Conservation (phyloP, 2,888 invertebrate species). For the Melolontha melolontha region DNA sequence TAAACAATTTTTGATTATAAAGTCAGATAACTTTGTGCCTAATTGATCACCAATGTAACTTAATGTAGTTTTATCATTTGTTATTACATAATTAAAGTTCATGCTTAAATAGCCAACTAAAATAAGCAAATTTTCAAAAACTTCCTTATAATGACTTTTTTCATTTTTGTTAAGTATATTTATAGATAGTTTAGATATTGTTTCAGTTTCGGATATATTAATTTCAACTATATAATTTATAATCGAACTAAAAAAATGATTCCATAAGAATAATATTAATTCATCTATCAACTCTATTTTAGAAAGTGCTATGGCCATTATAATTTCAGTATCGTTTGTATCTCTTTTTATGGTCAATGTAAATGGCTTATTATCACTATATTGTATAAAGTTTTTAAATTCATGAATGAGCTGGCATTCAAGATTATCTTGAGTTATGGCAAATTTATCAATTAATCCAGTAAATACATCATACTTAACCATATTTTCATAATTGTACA, state of each 20-base stretch:
- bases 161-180: constrained; percentile 63
- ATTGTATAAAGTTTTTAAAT: constrained; percentile 68
- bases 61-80: constrained; percentile 66
- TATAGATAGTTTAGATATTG: constrained; percentile 55
- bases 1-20: constrained; percentile 80
- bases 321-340: constrained; percentile 64
- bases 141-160: constrained; percentile 68
- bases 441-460: constrained; percentile 18
- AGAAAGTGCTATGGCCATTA: constrained; percentile 58
- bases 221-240: constrained; percentile 68
- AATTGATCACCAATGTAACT: constrained; percentile 70
- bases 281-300: constrained; percentile 65
- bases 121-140: constrained; percentile 70
- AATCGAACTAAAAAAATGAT: constrained; percentile 71
- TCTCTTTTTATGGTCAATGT: constrained; percentile 63
- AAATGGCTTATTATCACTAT: constrained; percentile 49
- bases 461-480: constrained; percentile 33
- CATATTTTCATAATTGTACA: constrained; percentile 64
- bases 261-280: constrained; percentile 71
- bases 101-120: constrained; percentile 72
- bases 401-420: constrained; percentile 65
- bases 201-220: constrained; percentile 62
- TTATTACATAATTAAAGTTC: constrained; percentile 68
- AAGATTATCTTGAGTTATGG: constrained; percentile 56
- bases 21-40: constrained; percentile 71